Evolutionary conservation across 2,797 vertebrate species (phyloP).

Genomic region (Lepilemur ruficaudatus): DNA sequence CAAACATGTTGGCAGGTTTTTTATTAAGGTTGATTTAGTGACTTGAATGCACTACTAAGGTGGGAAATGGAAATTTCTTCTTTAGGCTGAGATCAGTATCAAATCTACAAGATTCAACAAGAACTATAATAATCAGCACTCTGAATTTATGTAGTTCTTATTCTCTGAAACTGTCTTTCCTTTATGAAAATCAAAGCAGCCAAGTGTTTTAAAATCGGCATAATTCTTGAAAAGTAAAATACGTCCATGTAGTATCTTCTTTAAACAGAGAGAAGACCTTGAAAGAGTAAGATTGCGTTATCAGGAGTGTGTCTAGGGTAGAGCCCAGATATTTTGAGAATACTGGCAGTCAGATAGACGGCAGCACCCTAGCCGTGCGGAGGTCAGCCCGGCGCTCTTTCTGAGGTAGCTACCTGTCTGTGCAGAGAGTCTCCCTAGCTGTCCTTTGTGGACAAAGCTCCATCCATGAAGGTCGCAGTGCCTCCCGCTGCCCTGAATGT

Average conservation of each 20-base stretch:
- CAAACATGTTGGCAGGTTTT: neutral
- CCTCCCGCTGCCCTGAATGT: neutral
- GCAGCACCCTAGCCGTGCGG: neutral
- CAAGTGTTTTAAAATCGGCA: neutral
- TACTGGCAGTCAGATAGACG: neutral
- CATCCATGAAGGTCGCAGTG: neutral
- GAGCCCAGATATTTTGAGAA: neutral
- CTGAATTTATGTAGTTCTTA: neutral
- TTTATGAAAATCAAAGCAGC: neutral
- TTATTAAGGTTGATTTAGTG: neutral
- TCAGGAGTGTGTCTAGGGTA: neutral
- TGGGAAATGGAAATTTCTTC: neutral
- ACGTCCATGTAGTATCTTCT: neutral
- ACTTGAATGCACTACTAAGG: neutral
- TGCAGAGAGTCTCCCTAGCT: neutral
- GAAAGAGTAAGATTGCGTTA: neutral
- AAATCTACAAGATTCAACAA: neutral
- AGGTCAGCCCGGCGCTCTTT: neutral
- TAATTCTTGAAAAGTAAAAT: neutral
- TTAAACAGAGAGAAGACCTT: neutral
- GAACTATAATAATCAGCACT: neutral
- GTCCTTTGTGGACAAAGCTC: neutral
- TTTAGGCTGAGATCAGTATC: neutral
- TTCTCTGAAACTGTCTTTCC: neutral
- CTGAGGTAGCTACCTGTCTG: neutral